Percentiles rank a stretch among this genome's conserved stretches.
Evolutionary conservation across 2,797 vertebrate species (phyloP).

Genomic region (Cirrhinus mrigala): DNA sequence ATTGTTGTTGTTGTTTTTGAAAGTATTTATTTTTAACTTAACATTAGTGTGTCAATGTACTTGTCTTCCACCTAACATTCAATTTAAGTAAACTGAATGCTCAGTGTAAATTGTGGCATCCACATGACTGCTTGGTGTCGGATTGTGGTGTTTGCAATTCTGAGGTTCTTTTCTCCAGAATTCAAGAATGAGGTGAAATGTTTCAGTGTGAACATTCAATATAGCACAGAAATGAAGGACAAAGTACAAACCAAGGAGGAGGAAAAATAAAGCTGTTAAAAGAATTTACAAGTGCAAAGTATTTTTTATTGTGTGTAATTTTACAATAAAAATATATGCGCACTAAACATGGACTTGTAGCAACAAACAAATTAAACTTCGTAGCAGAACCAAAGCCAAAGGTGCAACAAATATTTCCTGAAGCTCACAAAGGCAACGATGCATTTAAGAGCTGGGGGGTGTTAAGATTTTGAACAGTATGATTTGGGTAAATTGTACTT

Average conservation of each 20-base stretch:
- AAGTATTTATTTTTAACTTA: conserved; percentile 88
- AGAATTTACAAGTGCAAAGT: background rate
- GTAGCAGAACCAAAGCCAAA: background rate
- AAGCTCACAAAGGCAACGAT: too few species aligned
- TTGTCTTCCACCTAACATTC: conserved; percentile 88
- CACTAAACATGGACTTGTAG: background rate
- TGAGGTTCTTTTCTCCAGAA: conserved; percentile 15
- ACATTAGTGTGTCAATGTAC: conserved; percentile 87
- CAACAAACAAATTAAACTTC: background rate
- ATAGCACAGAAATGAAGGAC: conserved; percentile 6
- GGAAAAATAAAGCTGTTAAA: conserved; percentile 26
- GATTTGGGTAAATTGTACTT: too few species aligned
- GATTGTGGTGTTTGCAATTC: conserved; percentile 24
- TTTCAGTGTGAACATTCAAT: conserved; percentile 13
- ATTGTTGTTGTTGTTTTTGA: conserved; percentile 56
- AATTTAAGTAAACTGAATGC: conserved; percentile 84
- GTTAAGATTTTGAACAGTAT: too few species aligned
- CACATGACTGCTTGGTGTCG: background rate
- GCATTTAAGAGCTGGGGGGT: too few species aligned
- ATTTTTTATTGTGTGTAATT: background rate
- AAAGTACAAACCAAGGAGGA: background rate
- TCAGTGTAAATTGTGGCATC: conserved; percentile 71
- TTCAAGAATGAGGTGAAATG: conserved; percentile 15
- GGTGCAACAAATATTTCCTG: too few species aligned
- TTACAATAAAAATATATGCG: background rate